Percentiles rank a stretch among this genome's conserved stretches.
These are phyloP conservation scores for Poeciliopsis presidionis DNA, from an alignment of 2,797 vertebrate genomes.

Conservation along the genomic window DNA sequence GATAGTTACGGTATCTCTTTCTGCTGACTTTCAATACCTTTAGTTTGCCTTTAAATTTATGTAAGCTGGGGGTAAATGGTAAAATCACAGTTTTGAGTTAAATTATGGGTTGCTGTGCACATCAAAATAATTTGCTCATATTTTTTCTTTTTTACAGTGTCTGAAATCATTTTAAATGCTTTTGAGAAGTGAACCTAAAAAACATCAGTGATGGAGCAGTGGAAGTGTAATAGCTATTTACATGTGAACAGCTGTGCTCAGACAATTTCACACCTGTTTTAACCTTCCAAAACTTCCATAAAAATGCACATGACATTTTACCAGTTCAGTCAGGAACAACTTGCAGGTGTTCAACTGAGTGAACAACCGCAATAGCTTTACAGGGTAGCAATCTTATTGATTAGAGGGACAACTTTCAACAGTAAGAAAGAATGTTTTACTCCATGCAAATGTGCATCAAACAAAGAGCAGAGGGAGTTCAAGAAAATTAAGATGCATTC, in stretches of 20 bases:
- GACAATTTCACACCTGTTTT: slow-evolving; percentile 44
- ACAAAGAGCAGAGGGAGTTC: slow-evolving; percentile 3
- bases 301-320: slow-evolving; percentile 33
- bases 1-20: background rate
- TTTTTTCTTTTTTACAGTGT: background rate
- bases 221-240: background rate
- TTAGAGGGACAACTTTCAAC: slow-evolving; percentile 10
- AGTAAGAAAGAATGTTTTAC: background rate
- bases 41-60: slow-evolving; percentile 29
- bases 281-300: slow-evolving; percentile 26
- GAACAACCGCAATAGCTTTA: slow-evolving; percentile 47
- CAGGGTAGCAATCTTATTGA: slow-evolving; percentile 11
- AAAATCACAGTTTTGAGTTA: slow-evolving; percentile 15
- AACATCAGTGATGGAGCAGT: background rate
- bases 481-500: slow-evolving; percentile 41
- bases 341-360: slow-evolving; percentile 56
- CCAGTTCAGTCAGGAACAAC: slow-evolving; percentile 35
- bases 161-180: background rate
- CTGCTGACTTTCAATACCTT: slow-evolving; percentile 30
- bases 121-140: background rate
- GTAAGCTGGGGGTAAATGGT: slow-evolving; percentile 21
- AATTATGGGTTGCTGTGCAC: slow-evolving; percentile 39
- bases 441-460: slow-evolving; percentile 23
- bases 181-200: slow-evolving; percentile 7
- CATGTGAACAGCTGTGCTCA: background rate